Evolutionary conservation across 2,113 vertebrate species (phyloP), one percentile per base, ranked within the genome.

Genomic region (Balaenoptera acutorostrata): DNA sequence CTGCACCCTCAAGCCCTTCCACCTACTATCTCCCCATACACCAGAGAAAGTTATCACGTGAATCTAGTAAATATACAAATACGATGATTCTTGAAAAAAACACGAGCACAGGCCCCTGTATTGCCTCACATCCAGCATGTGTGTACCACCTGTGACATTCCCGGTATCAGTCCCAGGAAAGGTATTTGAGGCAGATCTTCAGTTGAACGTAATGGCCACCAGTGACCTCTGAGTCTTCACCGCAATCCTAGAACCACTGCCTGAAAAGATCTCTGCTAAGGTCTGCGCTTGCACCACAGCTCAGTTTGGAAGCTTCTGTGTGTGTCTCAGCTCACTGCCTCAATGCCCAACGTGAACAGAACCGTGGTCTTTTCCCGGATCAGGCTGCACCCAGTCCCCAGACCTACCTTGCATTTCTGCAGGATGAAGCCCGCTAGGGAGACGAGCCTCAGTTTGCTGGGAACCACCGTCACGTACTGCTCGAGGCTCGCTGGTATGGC

Each of bases 361-460:
- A 29, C 52, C 11, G 88, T 4, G 33, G 2, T 13, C 85, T 49
- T n/a, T 52, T 27, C 64, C 36, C 0, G 0, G 17, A 3, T 13
- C 21, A 12, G 9, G 25, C 27, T 39, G 74, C 77, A 80, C 4
- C 69, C 15, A 66, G 31, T 10, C 93, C 25, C 49, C 14, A 82
- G 21, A 13, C 98, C 96, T 81, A 99, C 99, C 99, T 99, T 99
- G 98, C 99, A 99, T 84, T 99, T 99, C 95, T 99, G 99, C 91
- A 99, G 98, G 68, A 99, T 98, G 98, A 99, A 99, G 36, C 99
- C 99, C 0, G 99, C 99, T 89, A 99, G 98, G 0, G 98, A 99
- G 61, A 99, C 99, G 25, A 99, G 99, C 23, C 99, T 98, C 96
- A 99, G 66, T 96, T 99, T 99, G 98, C 99, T 99, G 95, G 99